Conservation (phyloP, 2,797 vertebrate species). For the Erethizon dorsatum region DNA sequence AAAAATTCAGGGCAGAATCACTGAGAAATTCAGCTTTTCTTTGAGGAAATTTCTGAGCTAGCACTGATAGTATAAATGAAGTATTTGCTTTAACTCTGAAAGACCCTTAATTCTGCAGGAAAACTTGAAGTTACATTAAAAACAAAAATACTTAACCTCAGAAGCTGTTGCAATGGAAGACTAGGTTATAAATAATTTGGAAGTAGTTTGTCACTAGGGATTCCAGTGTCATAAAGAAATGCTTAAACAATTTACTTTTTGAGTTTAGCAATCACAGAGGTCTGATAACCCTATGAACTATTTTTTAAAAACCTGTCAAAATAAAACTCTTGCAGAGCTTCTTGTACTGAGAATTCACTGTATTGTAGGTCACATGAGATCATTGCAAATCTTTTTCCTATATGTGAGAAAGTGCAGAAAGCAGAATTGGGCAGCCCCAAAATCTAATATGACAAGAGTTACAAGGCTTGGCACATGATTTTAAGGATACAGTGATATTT, state of each 20-base stretch:
- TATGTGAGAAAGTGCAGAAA: conserved; percentile 56
- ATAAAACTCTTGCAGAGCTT: not conserved
- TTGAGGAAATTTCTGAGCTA: conserved; percentile 38
- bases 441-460: not conserved
- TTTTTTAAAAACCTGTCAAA: not conserved
- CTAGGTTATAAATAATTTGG: conserved; percentile 28
- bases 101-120: not conserved
- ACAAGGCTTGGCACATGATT: fast-evolving
- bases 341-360: not conserved
- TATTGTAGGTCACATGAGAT: conserved; percentile 20
- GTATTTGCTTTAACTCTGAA: not conserved
- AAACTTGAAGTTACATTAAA: conserved; percentile 34
- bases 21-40: conserved; percentile 24
- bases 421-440: not conserved
- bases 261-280: not conserved
- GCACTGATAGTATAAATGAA: not conserved
- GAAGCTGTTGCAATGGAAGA: conserved; percentile 19
- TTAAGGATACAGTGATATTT: not conserved
- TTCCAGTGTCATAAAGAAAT: conserved; percentile 33
- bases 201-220: conserved; percentile 33
- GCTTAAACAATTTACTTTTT: not conserved
- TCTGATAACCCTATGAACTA: not conserved
- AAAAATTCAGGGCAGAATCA: conserved; percentile 14
- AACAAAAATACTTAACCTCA: not conserved
- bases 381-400: not conserved